Base-by-base conservation (phyloP, 2,797 vertebrate genomes). In the Champsocephalus esox region DNA sequence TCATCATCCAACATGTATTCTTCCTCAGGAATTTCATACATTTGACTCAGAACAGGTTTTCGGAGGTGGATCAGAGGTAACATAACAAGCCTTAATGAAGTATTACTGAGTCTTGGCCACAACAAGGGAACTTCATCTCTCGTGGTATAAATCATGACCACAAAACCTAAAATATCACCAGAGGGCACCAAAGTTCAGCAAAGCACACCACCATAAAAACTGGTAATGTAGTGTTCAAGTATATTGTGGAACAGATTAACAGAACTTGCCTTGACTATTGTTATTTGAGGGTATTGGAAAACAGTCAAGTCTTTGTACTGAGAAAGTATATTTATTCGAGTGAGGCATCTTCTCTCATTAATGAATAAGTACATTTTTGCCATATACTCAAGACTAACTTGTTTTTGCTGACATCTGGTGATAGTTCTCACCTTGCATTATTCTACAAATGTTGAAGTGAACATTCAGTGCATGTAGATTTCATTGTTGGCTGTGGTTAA, bases 161-260 rank as follows among this genome's bases (percentile, higher is more conserved):
- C 66, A 68, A 38, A 16, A 66, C 56, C 12, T 8, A 46, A 3
- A 16, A 52, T 41, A 51, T 73, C 65, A 67, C 46, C 45, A 70
- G 69, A 66, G 50, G 51, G 49, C 57, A 77, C 43, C 64, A 45
- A 28, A 56, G 64, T 17, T 49, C 48, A 57, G 51, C 32, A 59
- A 32, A 57, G 38, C 43, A 19, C 34, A 61, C 3, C n/a, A 38
- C 7, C 57, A 12, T 16, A 13, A 3, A 38, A 12, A 19, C 4
- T 12, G 38, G 21, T 62, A 5, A 34, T 52, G 50, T 58, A 45
- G 2, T n/a, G 51, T 64, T 14, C 1, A 32, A 58, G 2, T 49
- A 48, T 54, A n/a, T 32, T 38, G 10, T 7, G 8, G 13, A n/a
- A 10, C 59, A 49, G 43, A 56, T 62, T 3, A 41, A 3, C 0